Base-by-base conservation (phyloP, 2,888 invertebrate species). In the Neoaliturus tenellus region DNA sequence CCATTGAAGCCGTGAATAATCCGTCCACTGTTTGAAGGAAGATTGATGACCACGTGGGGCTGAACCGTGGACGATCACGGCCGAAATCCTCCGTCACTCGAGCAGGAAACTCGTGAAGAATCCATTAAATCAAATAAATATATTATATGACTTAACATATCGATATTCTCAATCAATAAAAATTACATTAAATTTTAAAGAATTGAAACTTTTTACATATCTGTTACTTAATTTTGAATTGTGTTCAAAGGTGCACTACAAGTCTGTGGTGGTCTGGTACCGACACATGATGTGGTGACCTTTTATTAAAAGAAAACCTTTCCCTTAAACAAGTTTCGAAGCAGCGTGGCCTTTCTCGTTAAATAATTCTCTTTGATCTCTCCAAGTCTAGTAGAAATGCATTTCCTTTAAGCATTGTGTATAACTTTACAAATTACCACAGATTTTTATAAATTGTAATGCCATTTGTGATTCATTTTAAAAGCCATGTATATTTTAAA, bases 351-450 rank as follows among this genome's bases (percentile, higher is more conserved):
- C 31, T 62, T 28, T 62, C 62, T 62, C 62, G 12, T 62, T 25
- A 62, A 62, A 6, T 62, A 28, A 62, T 62, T 62, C 62, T 62
- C 62, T 62, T 62, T 62, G 62, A 62, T 62, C 62, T 62, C 62
- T 28, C 17, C 6, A 17, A 62, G 14, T 28, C 62, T 62, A 28
- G 28, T 28, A n/a, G 31, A 14, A 62, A 62, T 62, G 62, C 62
- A 62, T 62, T 62, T 23, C 23, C 51, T 6, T 20, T 62, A 28
- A 12, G 1, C 62, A n/a, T 17, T 12, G 62, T 12, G 62, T 58
- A n/a, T n/a, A 20, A 25, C 17, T 20, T 58, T 62, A 17, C 25
- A 55, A 55, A 55, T 55, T 55, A 55, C 55, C 25, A n/a, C n/a
- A n/a, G n/a, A n/a, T n/a, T n/a, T n/a, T n/a, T n/a, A n/a, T n/a